A percentile compares a stretch with the other conserved stretches of the same genome.
Evolutionary conservation across 2,888 invertebrate genomes (phyloP).

Genomic region (Leptarthrus brevirostris): DNA sequence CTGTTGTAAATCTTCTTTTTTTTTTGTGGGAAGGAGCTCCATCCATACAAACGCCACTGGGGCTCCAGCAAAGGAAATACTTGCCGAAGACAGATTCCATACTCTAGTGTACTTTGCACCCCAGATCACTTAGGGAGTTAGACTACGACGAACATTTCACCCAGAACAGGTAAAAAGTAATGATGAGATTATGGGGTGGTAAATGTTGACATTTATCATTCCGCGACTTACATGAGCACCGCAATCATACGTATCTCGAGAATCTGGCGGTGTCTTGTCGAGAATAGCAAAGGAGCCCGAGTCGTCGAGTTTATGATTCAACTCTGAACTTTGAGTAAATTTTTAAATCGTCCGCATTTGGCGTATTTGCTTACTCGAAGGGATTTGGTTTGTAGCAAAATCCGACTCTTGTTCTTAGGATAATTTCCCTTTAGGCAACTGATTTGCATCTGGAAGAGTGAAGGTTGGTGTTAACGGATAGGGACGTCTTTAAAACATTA

Average conservation of each 20-base stretch:
- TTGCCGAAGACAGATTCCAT: slow-evolving; percentile 24
- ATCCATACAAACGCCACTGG: not conserved
- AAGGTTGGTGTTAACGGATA: too few relatives aligned
- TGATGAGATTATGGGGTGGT: slow-evolving; percentile 39
- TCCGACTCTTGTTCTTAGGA: too few relatives aligned
- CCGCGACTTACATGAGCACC: slow-evolving; percentile 11
- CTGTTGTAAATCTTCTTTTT: slow-evolving; percentile 39
- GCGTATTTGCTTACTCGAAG: too few relatives aligned
- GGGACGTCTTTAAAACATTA: too few relatives aligned
- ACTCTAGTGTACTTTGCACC: slow-evolving; percentile 28
- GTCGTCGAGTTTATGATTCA: not conserved
- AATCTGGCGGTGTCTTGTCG: not conserved
- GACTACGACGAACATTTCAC: slow-evolving; percentile 6
- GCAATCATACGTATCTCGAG: not conserved
- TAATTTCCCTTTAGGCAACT: too few relatives aligned
- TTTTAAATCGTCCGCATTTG: not conserved
- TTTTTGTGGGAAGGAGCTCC: not conserved
- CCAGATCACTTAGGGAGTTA: slow-evolving; percentile 7
- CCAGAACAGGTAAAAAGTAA: slow-evolving; percentile 33
- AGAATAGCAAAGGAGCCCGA: not conserved
- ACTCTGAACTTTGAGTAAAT: not conserved
- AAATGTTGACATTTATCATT: slow-evolving; percentile 45
- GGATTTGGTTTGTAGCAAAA: too few relatives aligned
- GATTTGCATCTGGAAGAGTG: too few relatives aligned
- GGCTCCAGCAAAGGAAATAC: not conserved